phyloP scores from a whole-genome alignment of 2,113 vertebrate species.

The Ceratotherium simum region DNA sequence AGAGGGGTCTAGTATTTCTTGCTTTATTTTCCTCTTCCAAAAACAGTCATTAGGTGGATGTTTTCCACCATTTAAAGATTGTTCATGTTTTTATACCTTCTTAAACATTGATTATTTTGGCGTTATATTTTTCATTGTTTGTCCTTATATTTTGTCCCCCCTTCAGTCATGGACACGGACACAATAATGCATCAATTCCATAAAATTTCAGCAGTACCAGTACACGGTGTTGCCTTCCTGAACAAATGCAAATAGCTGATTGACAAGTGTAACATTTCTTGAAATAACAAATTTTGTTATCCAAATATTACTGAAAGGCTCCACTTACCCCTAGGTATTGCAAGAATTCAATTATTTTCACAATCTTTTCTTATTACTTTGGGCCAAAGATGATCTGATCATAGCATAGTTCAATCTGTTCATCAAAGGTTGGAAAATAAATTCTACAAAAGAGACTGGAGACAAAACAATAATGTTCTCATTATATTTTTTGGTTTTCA shows the following conservation, averaged over 20 bases:
- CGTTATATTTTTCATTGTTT: background rate
- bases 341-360: background rate
- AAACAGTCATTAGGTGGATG: background rate
- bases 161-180: background rate
- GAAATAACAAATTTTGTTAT: conserved; percentile 8
- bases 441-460: background rate
- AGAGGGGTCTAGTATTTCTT: background rate
- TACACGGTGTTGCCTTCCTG: background rate
- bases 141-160: background rate
- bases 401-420: background rate
- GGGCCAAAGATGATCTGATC: background rate
- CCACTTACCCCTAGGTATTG: background rate
- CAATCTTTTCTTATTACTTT: background rate
- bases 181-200: conserved; percentile 20
- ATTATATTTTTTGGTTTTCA: background rate
- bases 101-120: conserved; percentile 8
- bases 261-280: background rate
- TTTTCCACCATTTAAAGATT: background rate
- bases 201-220: background rate
- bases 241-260: background rate
- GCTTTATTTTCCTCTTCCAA: background rate
- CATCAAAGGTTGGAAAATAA: background rate
- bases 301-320: background rate
- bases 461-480: background rate
- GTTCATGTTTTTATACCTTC: background rate